These are phyloP conservation scores for Leptestheria dahalacensis DNA, from an alignment of 1,140 invertebrate genomes.

Conservation along the genomic window DNA sequence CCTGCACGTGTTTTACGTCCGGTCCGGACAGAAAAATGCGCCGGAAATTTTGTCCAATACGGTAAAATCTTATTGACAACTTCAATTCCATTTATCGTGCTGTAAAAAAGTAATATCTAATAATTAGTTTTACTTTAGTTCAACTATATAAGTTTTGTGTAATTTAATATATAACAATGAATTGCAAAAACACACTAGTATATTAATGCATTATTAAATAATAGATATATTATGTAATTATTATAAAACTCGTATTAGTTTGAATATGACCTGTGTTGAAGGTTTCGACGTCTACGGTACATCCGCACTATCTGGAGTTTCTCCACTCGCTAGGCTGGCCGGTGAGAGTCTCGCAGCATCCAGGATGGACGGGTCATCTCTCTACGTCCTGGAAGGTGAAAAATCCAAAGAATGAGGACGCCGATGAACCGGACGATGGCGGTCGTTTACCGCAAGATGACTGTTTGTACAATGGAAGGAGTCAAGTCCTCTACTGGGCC, in stretches of 20 bases:
- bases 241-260: not conserved
- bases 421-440: not conserved
- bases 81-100: not conserved
- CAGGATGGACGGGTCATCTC: constrained; percentile 77
- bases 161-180: no score
- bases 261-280: constrained; percentile 20
- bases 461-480: constrained; percentile 49
- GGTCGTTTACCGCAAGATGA: constrained; percentile 32
- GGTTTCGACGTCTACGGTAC: constrained; percentile 37
- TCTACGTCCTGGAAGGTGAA: constrained; percentile 52
- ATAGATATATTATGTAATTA: no score
- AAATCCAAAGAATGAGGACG: not conserved
- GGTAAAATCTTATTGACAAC: constrained; percentile 32
- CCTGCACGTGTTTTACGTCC: constrained; percentile 87
- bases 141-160: no score
- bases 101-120: not conserved
- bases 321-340: constrained; percentile 69
- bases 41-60: constrained; percentile 72
- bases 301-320: constrained; percentile 61
- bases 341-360: constrained; percentile 62
- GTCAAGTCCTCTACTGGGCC: constrained; percentile 83
- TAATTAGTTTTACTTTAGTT: constrained; percentile 15
- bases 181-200: no score
- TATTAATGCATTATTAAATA: no score
- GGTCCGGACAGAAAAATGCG: constrained; percentile 57